Evolutionary conservation across 2,888 invertebrate species (phyloP), one percentile per base, ranked within the genome.

Genomic region (Cinara cedri): DNA sequence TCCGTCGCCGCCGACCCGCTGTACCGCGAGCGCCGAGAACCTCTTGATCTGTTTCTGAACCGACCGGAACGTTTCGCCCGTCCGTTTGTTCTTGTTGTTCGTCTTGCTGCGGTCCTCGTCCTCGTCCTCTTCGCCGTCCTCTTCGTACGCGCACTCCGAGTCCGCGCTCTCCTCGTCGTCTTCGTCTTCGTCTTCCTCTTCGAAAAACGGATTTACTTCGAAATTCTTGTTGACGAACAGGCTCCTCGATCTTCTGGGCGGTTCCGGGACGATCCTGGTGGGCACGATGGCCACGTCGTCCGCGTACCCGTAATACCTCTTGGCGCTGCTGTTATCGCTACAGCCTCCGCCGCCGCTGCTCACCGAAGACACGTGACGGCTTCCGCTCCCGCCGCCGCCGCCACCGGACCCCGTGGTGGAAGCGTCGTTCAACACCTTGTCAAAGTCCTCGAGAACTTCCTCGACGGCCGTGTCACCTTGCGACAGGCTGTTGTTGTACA

Each of bases 401-500:
- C 72, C 81, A 57, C 46, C 81, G 82, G 76, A 88, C 88, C 85
- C 92, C 90, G 0, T 92, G 91, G 94, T 93, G 0, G 94, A 93
- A 0, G 93, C 94, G 83, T 94, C 92, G 84, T 92, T 94, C 1
- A 94, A 93, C 82, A 95, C 94, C 83, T 93, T 94, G 82, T 92
- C 89, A 54, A 95, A 86, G 85, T 94, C 94, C 85, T 93, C 93
- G 84, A 95, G 94, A 1, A 94, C 94, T 86, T 94, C 94, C 83
- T 94, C 94, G 82, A 95, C 94, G 2, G 94, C 94, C 0, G 93
- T 92, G 86, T 93, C 92, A 80, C 91, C 91, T 10, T 55, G 62
- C 13, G 44, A n/a, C n/a, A 60, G 13, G n/a, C 54, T 51, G 24
- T 54, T 42, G 11, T 42, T 46, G 49, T 78, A 55, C 57, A 63